Evolutionary conservation across 2,888 invertebrate genomes (phyloP), one percentile per base, ranked within the genome.

Genomic region (Leptarthrus brevirostris): DNA sequence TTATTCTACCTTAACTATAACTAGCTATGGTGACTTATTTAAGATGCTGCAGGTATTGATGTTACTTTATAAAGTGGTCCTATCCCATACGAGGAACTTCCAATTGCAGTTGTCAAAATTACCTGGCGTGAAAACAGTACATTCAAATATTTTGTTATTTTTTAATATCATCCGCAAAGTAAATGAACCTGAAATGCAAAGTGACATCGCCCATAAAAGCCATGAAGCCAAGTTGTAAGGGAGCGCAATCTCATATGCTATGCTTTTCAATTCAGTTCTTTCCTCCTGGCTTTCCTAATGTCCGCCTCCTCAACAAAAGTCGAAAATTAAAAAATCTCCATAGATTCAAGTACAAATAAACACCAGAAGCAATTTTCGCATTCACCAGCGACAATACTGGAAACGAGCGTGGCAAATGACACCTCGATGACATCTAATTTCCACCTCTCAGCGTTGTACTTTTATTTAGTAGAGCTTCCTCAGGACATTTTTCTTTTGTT

Each of bases 401-500:
- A 34, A 69, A 58, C 73, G 61, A 75, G 77, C 75, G 74, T 77
- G 76, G 77, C 77, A 76, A 77, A 74, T 77, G 77, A 77, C 77
- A 77, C 77, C 77, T 77, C 74, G 76, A 73, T 77, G 77, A 77
- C 77, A 77, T 77, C 76, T 77, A 77, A 77, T 77, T 77, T 77
- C 77, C 77, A 77, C 77, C 77, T 77, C 77, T 77, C 75, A 74
- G 72, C 75, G 69, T 73, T 75, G 74, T 74, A 75, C 74, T 66
- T 74, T 74, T 74, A 72, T 73, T 69, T 49, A 66, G 72, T 52
- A 36, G 34, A 36, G 34, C 12, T 53, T 53, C 36, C 44, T 24
- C 66, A 44, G 49, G 53, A 56, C 56, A 44, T 71, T 44, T 56
- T 53, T 22, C 53, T 53, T 30, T 70, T 70, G 52, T 69, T 69